Evolutionary conservation across 2,797 vertebrate species (phyloP).

Genomic region (Neostethus bicornis): DNA sequence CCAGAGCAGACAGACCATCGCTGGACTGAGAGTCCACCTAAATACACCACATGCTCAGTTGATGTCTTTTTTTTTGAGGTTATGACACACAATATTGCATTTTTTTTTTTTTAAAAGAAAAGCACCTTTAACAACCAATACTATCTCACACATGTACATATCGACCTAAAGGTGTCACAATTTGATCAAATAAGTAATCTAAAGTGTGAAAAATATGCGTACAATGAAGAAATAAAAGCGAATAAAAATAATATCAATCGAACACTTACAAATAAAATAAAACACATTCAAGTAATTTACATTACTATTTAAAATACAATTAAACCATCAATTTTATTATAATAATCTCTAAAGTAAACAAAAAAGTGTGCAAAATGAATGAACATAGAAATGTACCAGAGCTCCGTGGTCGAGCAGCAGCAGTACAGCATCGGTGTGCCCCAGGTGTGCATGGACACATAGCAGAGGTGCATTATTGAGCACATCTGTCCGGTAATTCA

Average conservation of each 20-base stretch:
- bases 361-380: background rate
- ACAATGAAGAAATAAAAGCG: too few species aligned
- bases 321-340: background rate
- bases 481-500: slow-evolving; percentile 90
- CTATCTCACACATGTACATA: too few species aligned
- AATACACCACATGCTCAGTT: slow-evolving; percentile 8
- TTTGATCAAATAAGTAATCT: too few species aligned
- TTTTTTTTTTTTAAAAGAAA: too few species aligned
- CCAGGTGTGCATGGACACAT: slow-evolving; percentile 94
- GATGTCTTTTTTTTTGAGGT: too few species aligned
- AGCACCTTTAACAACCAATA: too few species aligned
- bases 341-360: background rate
- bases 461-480: slow-evolving; percentile 91
- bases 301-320: background rate
- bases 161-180: too few species aligned
- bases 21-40: slow-evolving; percentile 88
- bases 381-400: slow-evolving; percentile 54
- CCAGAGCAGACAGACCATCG: slow-evolving; percentile 90
- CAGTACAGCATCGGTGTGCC: slow-evolving; percentile 89
- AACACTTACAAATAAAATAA: too few species aligned
- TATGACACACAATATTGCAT: too few species aligned
- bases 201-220: too few species aligned
- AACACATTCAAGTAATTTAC: too few species aligned
- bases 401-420: slow-evolving; percentile 93
- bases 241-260: too few species aligned